Conservation (phyloP, 2,888 invertebrate species). For the Dorcus hopei region DNA sequence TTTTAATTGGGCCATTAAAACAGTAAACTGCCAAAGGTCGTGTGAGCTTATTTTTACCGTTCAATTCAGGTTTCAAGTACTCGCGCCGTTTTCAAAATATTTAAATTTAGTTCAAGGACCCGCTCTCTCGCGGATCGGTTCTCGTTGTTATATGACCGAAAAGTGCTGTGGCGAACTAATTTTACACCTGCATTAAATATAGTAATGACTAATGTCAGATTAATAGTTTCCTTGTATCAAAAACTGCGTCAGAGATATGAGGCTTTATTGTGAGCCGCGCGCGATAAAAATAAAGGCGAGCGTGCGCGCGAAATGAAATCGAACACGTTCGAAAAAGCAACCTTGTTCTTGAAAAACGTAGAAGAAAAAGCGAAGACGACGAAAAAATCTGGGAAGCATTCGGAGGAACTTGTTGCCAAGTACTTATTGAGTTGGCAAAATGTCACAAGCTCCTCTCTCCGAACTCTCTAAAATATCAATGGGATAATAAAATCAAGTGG, state of each 20-base stretch:
- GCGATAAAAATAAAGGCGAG: too few relatives aligned
- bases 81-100: background rate
- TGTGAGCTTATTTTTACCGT: background rate
- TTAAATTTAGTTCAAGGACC: background rate
- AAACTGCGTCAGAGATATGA: too few relatives aligned
- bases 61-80: background rate
- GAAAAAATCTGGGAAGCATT: background rate
- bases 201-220: too few relatives aligned
- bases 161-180: too few relatives aligned
- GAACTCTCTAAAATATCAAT: background rate
- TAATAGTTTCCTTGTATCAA: too few relatives aligned
- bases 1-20: background rate
- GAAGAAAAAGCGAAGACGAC: background rate
- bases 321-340: background rate
- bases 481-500: conserved; percentile 3
- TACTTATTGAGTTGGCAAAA: conserved; percentile 10
- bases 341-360: background rate
- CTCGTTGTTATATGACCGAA: too few relatives aligned
- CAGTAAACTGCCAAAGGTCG: background rate
- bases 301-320: too few relatives aligned
- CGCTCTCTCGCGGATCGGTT: too few relatives aligned
- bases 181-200: too few relatives aligned
- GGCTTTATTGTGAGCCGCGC: too few relatives aligned
- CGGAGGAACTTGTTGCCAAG: conserved; percentile 4
- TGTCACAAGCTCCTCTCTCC: conserved; percentile 1